Evolutionary conservation across 2,113 vertebrate species (phyloP).

Genomic region (Piprites chloris): DNA sequence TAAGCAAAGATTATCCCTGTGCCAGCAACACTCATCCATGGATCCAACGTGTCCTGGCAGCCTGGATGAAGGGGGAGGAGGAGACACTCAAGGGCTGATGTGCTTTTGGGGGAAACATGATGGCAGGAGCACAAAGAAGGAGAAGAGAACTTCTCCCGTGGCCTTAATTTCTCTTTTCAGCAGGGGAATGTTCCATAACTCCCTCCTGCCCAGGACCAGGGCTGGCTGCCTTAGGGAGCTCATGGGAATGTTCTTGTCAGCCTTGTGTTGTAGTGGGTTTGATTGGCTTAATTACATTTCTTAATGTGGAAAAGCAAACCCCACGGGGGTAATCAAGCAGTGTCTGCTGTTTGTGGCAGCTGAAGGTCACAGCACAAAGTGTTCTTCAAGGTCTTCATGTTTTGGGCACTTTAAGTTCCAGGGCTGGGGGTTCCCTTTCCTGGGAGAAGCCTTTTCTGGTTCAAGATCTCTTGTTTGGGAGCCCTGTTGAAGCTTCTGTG

Average conservation of each 20-base stretch:
- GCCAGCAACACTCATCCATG: neutral
- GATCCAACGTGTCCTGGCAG: neutral
- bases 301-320: neutral
- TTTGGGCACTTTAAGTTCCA: neutral
- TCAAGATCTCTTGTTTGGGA: neutral
- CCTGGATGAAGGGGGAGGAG: slow-evolving; percentile 26
- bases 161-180: neutral
- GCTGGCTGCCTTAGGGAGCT: neutral
- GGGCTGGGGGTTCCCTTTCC: neutral
- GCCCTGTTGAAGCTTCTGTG: neutral
- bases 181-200: neutral
- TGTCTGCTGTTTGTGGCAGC: neutral
- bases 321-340: accelerated
- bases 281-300: neutral
- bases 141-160: slow-evolving; percentile 27
- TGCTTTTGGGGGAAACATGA: slow-evolving; percentile 25
- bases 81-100: slow-evolving; percentile 44
- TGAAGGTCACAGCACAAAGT: neutral
- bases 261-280: neutral
- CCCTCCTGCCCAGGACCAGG: neutral
- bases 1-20: neutral
- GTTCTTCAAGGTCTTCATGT: neutral
- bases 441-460: neutral
- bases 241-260: neutral
- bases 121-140: slow-evolving; percentile 51